These are phyloP conservation scores for Cyrtodaria siliqua DNA, from an alignment of 2,888 invertebrate species.

Conservation along the genomic window DNA sequence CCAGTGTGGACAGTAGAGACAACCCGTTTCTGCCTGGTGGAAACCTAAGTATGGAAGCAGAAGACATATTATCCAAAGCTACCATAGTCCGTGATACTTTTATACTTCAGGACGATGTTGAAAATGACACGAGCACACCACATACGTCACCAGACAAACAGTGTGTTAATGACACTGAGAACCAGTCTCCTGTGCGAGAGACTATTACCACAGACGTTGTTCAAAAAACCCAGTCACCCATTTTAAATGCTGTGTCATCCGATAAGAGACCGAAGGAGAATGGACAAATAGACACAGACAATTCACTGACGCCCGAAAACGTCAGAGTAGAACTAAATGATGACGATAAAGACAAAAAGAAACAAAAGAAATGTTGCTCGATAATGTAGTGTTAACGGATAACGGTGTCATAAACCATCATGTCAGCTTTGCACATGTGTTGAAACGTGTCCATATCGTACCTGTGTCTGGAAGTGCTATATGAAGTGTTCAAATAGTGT, in stretches of 20 bases:
- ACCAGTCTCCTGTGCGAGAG: conserved; percentile 42
- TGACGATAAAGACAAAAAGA: conserved; percentile 74
- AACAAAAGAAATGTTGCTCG: conserved; percentile 77
- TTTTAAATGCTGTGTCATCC: conserved; percentile 34
- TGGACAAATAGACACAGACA: conserved; percentile 71
- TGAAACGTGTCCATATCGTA: background rate
- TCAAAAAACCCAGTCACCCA: conserved; percentile 18
- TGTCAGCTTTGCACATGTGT: conserved; percentile 18
- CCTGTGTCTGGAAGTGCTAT: too few relatives aligned
- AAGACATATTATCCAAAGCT: conserved; percentile 94
- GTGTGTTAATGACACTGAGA: conserved; percentile 8
- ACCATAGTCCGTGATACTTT: conserved; percentile 83
- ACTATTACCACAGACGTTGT: conserved; percentile 18
- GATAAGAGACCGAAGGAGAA: conserved; percentile 67
- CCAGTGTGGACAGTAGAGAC: conserved; percentile 98
- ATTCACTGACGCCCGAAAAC: conserved; percentile 68
- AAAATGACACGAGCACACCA: background rate
- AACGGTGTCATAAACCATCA: conserved; percentile 1
- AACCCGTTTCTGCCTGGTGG: conserved; percentile 99
- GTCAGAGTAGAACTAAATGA: conserved; percentile 64
- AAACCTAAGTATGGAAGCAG: conserved; percentile 97
- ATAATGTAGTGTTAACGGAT: conserved; percentile 67
- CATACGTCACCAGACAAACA: too few relatives aligned
- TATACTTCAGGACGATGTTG: conserved; percentile 72
- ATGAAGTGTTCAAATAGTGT: too few relatives aligned